Evolutionary conservation across 2,888 invertebrate genomes (phyloP), one percentile per base, ranked within the genome.

Genomic region (Pandemis corylana): DNA sequence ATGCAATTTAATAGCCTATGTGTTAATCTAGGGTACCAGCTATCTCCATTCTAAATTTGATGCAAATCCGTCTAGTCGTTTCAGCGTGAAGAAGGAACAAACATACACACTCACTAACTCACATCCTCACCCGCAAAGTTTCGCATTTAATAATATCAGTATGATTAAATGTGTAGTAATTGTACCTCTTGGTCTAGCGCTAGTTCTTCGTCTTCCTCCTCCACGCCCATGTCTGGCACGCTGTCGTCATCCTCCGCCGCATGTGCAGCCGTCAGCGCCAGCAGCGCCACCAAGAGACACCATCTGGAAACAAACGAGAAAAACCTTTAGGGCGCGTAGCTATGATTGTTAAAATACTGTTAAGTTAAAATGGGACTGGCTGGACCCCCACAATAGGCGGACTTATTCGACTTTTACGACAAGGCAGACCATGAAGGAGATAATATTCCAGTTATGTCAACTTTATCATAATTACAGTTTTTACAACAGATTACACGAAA

Each of bases 131-230:
- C 4, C 28, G 28, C 28, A 36, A 36, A 36, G 3, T 36, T 36
- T 36, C 2, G 28, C 28, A 36, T 36, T 36, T 36, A 20, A 36
- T 36, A 36, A 36, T 36, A 36, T 36, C 4, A 13, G 13, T 49
- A 49, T 0, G 44, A 9, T 46, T 10, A 46, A 46, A 10, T 46
- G 4, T n/a, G 13, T 5, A n/a, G 12, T 7, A 3, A 20, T 7
- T 4, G 0, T 79, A 93, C 94, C 92, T 94, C 94, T 81, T 88
- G 87, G 76, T 94, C 84, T 36, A 94, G 80, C 7, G 90, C 84
- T 61, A 92, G 77, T 79, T 92, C 91, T 7, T 90, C 92, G 3
- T 88, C 89, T 9, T 81, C 84, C 10, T 80, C 87, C 5, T 88
- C 90, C 3, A 92, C 89, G 5, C 86, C 92, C 5, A 87, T 91